Conservation (phyloP, 2,113 vertebrate species). For the Urocynchramus pylzowi region DNA sequence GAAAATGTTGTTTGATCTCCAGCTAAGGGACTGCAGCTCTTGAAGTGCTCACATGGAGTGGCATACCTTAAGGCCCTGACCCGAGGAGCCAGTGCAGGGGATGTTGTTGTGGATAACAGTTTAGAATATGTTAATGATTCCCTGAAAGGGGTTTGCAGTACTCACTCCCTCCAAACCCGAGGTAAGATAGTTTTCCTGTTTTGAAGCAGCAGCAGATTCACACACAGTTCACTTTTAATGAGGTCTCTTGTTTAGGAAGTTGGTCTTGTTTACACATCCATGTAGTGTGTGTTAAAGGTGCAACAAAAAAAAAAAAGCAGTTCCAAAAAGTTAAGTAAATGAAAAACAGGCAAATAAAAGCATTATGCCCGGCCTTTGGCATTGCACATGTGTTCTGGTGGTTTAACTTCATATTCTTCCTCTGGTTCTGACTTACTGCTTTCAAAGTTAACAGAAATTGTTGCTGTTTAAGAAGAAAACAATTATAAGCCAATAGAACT, state of each 20-base stretch:
- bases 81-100: background rate
- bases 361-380: background rate
- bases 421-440: background rate
- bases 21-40: slow-evolving; percentile 15
- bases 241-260: background rate
- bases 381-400: background rate
- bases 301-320: background rate
- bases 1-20: slow-evolving; percentile 46
- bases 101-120: slow-evolving; percentile 4
- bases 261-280: background rate
- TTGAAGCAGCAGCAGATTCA: background rate
- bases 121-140: slow-evolving; percentile 23
- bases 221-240: background rate
- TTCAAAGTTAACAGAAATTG: background rate
- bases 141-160: background rate
- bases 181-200: background rate
- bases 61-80: background rate
- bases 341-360: background rate
- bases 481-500: background rate
- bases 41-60: background rate
- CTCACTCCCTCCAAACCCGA: background rate
- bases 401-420: background rate
- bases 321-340: background rate
- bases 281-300: background rate
- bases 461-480: background rate